Conservation (phyloP, 2,797 vertebrate species). For the Gallinago solitaria region DNA sequence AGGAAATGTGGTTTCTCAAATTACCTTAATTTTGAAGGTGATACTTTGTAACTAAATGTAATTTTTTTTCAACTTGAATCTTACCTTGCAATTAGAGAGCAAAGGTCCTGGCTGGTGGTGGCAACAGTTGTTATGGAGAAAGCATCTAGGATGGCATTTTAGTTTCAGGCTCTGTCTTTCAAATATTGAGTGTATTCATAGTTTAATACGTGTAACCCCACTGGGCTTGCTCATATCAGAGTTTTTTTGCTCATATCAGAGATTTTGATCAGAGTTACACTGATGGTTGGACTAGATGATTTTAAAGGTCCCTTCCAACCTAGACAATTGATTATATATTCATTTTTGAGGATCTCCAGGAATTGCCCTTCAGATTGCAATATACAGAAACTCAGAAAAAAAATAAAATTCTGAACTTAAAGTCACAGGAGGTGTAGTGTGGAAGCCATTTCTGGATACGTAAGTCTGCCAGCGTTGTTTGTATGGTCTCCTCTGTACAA, state of each 20-base stretch:
- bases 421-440: rapidly evolving
- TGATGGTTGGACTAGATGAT: no score
- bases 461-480: no score
- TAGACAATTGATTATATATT: no score
- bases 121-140: rapidly evolving
- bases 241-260: background rate
- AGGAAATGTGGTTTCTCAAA: rapidly evolving
- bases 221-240: background rate
- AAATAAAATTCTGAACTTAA: background rate
- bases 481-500: background rate
- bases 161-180: background rate
- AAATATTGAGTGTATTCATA: rapidly evolving
- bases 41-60: background rate
- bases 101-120: background rate
- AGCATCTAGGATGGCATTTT: background rate
- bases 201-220: background rate
- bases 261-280: no score
- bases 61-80: background rate
- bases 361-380: background rate
- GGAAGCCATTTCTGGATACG: rapidly evolving
- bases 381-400: background rate
- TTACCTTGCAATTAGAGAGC: background rate
- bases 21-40: background rate
- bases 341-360: background rate
- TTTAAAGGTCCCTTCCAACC: no score